phyloP scores from a whole-genome alignment of 2,797 vertebrate genomes.

The Rhincodon typus region DNA sequence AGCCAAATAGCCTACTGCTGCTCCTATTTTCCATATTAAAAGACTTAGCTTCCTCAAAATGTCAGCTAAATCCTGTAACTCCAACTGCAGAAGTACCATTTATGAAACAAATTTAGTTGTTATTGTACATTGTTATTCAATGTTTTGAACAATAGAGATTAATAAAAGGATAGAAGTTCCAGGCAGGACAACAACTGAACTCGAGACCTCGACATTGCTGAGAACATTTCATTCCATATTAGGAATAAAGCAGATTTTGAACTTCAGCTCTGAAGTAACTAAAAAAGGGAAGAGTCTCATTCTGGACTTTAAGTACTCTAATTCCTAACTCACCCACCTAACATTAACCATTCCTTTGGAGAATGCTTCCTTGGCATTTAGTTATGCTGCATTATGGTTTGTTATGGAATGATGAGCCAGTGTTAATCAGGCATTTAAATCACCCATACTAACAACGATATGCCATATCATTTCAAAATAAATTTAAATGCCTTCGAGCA shows the following conservation, averaged over 20 bases:
- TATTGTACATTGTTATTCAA: not conserved
- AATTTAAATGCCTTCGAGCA: not conserved
- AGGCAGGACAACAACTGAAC: not conserved
- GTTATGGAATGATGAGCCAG: not conserved
- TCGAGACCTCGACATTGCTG: not conserved
- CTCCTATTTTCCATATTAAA: not conserved
- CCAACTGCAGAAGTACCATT: not conserved
- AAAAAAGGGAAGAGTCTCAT: not conserved
- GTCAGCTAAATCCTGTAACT: not conserved
- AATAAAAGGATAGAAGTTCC: not conserved
- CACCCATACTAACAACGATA: not conserved
- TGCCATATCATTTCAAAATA: not conserved
- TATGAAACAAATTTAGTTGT: not conserved
- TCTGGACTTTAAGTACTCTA: not conserved
- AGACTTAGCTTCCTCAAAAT: not conserved
- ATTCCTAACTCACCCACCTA: not conserved
- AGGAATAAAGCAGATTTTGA: not conserved
- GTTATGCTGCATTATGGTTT: not conserved
- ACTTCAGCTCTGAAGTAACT: not conserved
- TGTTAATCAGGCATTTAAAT: not conserved
- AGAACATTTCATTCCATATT: slow-evolving; percentile 10
- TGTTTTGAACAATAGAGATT: not conserved
- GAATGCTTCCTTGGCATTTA: not conserved
- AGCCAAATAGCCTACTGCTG: no score
- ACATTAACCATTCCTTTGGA: not conserved